A percentile compares a stretch with the other conserved stretches of the same genome.
phyloP scores from a whole-genome alignment of 1,140 invertebrate genomes.

The Heliconius eleuchia region DNA sequence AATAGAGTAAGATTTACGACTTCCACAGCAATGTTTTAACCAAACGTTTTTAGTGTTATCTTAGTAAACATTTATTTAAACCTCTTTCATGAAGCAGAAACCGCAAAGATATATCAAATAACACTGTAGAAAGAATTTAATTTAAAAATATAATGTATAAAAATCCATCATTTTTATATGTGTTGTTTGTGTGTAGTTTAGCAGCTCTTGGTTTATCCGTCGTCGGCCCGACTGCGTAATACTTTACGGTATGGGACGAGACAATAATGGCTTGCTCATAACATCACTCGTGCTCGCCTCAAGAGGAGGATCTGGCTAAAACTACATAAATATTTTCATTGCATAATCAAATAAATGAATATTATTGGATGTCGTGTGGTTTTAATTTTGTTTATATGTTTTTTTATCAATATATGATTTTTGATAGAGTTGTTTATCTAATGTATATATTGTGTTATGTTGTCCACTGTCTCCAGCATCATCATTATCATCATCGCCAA shows the following conservation, averaged over 20 bases:
- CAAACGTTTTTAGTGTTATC: constrained; percentile 15
- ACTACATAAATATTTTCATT: constrained; percentile 34
- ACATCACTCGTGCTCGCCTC: constrained; percentile 78
- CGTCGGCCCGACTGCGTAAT: constrained; percentile 74
- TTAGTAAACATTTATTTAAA: constrained; percentile 3
- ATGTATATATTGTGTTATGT: no score
- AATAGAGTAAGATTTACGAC: constrained; percentile 58
- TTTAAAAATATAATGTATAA: neutral
- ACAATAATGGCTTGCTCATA: constrained; percentile 82
- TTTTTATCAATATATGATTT: no score
- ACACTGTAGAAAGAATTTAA: neutral
- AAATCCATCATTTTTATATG: neutral
- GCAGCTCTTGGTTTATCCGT: constrained; percentile 64
- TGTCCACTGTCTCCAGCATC: no score
- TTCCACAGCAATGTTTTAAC: constrained; percentile 37
- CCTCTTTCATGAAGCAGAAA: neutral
- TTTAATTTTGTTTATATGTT: neutral
- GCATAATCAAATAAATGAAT: constrained; percentile 13
- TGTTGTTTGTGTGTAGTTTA: constrained; percentile 43
- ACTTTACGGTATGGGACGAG: constrained; percentile 80
- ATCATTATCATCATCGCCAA: no score
- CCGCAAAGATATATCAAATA: neutral
- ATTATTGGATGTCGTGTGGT: neutral
- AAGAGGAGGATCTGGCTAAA: constrained; percentile 54
- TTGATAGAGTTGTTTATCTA: no score